Percentiles rank a stretch among this genome's conserved stretches.
phyloP scores from a whole-genome alignment of 2,113 vertebrate genomes.

The Oreochromis tanganicae region DNA sequence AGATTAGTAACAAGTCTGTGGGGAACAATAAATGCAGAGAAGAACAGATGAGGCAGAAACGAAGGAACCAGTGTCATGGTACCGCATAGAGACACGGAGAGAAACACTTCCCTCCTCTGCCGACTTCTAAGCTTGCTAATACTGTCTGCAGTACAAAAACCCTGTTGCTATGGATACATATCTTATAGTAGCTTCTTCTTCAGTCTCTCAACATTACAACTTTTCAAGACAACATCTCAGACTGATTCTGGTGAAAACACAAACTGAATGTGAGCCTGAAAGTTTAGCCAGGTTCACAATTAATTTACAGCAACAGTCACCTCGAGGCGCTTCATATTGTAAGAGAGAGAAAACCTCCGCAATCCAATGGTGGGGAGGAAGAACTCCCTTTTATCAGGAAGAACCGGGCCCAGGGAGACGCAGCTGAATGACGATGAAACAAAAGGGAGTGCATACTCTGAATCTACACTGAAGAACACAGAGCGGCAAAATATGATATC shows the following conservation, averaged over 20 bases:
- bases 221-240: not conserved
- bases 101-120: not conserved
- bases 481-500: not conserved
- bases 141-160: not conserved
- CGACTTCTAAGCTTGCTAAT: not conserved
- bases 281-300: not conserved
- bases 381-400: not conserved
- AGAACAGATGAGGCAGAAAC: not conserved
- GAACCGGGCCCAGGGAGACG: not conserved
- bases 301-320: not conserved
- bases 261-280: not conserved
- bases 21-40: conserved; percentile 10
- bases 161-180: not conserved
- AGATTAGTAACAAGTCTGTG: conserved; percentile 18
- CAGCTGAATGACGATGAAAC: not conserved
- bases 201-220: not conserved
- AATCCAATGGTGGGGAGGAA: not conserved
- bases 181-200: not conserved
- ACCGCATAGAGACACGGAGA: not conserved
- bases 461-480: not conserved
- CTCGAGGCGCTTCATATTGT: not conserved
- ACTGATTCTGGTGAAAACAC: not conserved
- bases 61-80: not conserved
- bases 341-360: not conserved
- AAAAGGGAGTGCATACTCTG: not conserved